Conservation (phyloP, 2,113 vertebrate genomes). For the Rhombomys opimus region DNA sequence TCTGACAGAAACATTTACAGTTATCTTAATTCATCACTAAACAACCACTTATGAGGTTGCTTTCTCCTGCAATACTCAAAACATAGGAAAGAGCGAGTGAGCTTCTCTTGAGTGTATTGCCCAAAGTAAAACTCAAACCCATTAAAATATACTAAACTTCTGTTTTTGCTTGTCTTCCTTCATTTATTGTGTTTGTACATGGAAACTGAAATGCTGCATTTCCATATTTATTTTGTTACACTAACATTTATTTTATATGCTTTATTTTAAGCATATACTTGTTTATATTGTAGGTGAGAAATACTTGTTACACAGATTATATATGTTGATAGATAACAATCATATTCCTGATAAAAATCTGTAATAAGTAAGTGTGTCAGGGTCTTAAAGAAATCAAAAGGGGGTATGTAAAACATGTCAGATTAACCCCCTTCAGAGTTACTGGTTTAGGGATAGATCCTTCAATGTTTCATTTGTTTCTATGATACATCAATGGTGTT, state of each 20-base stretch:
- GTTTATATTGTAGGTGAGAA: background rate
- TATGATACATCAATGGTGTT: background rate
- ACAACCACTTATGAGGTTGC: background rate
- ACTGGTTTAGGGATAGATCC: background rate
- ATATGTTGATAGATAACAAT: background rate
- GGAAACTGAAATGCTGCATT: background rate
- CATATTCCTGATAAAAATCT: background rate
- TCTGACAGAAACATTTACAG: slow-evolving; percentile 6
- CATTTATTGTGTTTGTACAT: background rate
- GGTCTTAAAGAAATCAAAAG: background rate
- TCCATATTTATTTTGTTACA: background rate
- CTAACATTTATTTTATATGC: background rate
- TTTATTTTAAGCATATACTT: background rate
- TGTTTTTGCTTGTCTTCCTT: background rate
- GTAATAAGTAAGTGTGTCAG: slow-evolving; percentile 16
- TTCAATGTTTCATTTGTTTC: background rate
- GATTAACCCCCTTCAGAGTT: background rate
- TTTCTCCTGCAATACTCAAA: slow-evolving; percentile 6
- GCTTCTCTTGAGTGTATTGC: background rate
- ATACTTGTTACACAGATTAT: background rate
- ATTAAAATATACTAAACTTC: background rate
- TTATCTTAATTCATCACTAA: slow-evolving; percentile 29
- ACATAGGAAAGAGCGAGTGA: background rate
- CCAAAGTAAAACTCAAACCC: background rate
- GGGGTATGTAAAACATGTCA: background rate